Conservation (phyloP, 2,113 vertebrate genomes). For the Fukomys damarensis region DNA sequence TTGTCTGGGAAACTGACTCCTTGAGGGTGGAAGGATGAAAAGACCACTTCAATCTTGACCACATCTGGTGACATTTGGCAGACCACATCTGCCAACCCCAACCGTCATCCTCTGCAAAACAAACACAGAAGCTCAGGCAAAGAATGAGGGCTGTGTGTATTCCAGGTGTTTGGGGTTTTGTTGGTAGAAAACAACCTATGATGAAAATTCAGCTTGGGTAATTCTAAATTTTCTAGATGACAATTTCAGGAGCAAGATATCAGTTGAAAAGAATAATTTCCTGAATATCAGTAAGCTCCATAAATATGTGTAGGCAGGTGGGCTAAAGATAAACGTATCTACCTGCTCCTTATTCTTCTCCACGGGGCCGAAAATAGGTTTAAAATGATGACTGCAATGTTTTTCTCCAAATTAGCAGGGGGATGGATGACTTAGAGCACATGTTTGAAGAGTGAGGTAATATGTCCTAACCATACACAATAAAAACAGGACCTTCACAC, state of each 20-base stretch:
- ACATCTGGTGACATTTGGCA: too few relatives aligned
- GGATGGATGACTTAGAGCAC: background rate
- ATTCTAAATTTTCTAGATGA: background rate
- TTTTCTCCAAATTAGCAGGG: background rate
- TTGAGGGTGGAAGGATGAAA: background rate
- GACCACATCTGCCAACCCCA: slow-evolving; percentile 63
- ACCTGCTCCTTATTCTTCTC: background rate
- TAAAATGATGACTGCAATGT: too few relatives aligned
- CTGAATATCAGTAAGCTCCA: background rate
- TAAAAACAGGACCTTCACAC: background rate
- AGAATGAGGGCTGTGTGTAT: rapidly evolving
- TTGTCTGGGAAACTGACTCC: slow-evolving; percentile 60
- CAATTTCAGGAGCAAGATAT: background rate
- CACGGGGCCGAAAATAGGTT: background rate
- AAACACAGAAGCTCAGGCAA: background rate
- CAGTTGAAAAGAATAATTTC: background rate
- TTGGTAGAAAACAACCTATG: background rate
- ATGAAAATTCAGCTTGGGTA: background rate
- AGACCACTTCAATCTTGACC: slow-evolving; percentile 50
- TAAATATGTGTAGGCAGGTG: background rate
- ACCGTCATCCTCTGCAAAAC: slow-evolving; percentile 43
- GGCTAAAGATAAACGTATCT: background rate
- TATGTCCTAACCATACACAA: background rate
- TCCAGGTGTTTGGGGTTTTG: slow-evolving; percentile 50
- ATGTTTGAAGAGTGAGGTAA: background rate